A percentile compares a stretch with the other conserved stretches of the same genome.
These are phyloP conservation scores for Patiria miniata DNA, from an alignment of 35 echinoderm and acorn worm genomes.

Conservation along the genomic window DNA sequence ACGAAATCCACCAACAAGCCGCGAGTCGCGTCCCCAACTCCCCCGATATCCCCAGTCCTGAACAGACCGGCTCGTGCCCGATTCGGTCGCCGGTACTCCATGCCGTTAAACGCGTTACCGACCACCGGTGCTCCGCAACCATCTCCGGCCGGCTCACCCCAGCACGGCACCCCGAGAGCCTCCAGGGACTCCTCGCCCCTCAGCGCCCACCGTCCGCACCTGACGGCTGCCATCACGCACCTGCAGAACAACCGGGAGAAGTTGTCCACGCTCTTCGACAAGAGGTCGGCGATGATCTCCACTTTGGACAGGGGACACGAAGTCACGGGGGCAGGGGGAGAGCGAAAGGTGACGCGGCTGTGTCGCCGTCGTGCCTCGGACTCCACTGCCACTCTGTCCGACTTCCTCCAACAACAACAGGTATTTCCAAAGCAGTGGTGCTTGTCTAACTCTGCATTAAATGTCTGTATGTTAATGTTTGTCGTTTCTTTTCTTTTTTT, in stretches of 20 bases:
- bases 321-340: neutral
- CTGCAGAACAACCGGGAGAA: neutral
- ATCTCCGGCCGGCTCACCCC: neutral
- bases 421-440: too few species aligned
- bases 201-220: neutral
- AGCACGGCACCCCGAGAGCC: neutral
- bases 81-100: conserved; percentile 5
- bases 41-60: neutral
- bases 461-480: too few species aligned
- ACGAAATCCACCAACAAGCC: neutral
- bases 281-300: neutral
- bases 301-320: neutral
- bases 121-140: neutral
- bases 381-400: neutral
- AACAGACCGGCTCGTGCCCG: neutral
- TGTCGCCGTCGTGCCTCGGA: neutral
- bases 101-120: neutral
- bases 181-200: neutral
- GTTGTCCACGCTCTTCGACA: neutral
- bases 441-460: too few species aligned
- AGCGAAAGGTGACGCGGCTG: neutral
- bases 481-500: too few species aligned
- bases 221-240: neutral
- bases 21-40: neutral
- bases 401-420: neutral